phyloP scores from a whole-genome alignment of 2,888 invertebrate species.

The Mesoligia furuncula region DNA sequence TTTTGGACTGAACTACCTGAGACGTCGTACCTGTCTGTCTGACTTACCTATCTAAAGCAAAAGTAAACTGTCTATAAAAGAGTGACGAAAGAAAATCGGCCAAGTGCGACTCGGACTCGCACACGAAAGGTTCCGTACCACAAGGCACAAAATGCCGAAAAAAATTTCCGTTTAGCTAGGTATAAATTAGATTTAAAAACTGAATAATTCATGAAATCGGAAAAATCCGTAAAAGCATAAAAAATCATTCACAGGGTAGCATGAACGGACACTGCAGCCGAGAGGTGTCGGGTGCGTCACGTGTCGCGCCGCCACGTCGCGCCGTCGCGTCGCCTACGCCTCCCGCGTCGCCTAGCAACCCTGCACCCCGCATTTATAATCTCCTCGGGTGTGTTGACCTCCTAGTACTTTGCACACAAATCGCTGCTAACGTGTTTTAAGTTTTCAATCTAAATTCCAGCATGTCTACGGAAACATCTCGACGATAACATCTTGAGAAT shows the following conservation, averaged over 20 bases:
- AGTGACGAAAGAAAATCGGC: no score
- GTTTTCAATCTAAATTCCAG: slow-evolving; percentile 60
- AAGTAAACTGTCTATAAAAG: neutral
- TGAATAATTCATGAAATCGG: neutral
- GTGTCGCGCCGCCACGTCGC: slow-evolving; percentile 78
- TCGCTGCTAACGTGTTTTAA: slow-evolving; percentile 52
- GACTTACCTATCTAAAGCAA: neutral
- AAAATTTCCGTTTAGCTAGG: neutral
- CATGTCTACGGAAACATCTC: slow-evolving; percentile 44
- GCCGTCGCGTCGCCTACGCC: slow-evolving; percentile 75
- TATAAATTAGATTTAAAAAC: neutral
- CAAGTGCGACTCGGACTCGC: no score
- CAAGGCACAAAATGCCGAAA: no score
- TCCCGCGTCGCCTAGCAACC: slow-evolving; percentile 75
- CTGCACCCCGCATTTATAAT: slow-evolving; percentile 71
- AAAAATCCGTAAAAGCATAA: slow-evolving; percentile 14
- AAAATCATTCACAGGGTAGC: slow-evolving; percentile 25
- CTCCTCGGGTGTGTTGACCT: slow-evolving; percentile 77
- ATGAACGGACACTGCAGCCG: slow-evolving; percentile 31
- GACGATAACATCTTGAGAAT: slow-evolving; percentile 40
- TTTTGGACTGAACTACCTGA: neutral
- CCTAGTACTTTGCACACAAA: slow-evolving; percentile 70
- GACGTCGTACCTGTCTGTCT: no score
- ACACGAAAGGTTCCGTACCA: no score
- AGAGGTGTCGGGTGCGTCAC: slow-evolving; percentile 75